A percentile compares a stretch with the other conserved stretches of the same genome.
These are phyloP conservation scores for Siphonodentalium dalli DNA, from an alignment of 2,888 invertebrate genomes.

Conservation along the genomic window DNA sequence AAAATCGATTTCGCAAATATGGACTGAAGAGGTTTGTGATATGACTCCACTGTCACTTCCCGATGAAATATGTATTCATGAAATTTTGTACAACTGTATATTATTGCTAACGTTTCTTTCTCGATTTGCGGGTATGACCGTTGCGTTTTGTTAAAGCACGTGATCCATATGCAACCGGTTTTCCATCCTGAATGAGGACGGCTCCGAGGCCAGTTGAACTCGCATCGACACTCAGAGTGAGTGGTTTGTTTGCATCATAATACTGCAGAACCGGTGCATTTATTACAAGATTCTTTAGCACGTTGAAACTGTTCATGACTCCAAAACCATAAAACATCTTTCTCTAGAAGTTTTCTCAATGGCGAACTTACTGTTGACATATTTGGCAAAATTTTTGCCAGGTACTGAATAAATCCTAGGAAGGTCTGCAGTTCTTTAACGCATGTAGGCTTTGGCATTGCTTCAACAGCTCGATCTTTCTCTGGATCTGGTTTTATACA, in stretches of 20 bases:
- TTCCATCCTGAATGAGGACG: conserved; percentile 15
- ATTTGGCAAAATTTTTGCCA: conserved; percentile 8
- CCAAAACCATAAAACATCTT: conserved; percentile 20
- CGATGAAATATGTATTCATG: conserved; percentile 6
- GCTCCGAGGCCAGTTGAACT: conserved; percentile 16
- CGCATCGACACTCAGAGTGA: conserved; percentile 14
- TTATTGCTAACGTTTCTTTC: conserved; percentile 2
- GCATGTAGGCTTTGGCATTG: conserved; percentile 11
- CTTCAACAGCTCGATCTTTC: conserved; percentile 17
- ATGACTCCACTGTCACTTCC: neutral
- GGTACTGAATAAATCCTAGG: conserved; percentile 16
- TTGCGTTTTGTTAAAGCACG: conserved; percentile 8
- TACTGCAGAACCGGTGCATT: conserved; percentile 15
- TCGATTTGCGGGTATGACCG: too few species aligned
- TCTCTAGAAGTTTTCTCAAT: conserved; percentile 3
- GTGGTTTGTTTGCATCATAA: conserved; percentile 13
- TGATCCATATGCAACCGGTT: conserved; percentile 27
- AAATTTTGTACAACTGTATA: conserved; percentile 4
- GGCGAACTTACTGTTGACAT: conserved; percentile 5
- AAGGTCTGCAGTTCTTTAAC: conserved; percentile 15
- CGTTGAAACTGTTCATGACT: conserved; percentile 12
- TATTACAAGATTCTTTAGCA: conserved; percentile 7
- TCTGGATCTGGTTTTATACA: conserved; percentile 21
- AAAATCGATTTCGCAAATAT: conserved; percentile 5
- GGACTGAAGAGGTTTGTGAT: conserved; percentile 11